These are phyloP conservation scores for Trissolcus basalis DNA, from an alignment of 1,140 invertebrate species.

Conservation along the genomic window DNA sequence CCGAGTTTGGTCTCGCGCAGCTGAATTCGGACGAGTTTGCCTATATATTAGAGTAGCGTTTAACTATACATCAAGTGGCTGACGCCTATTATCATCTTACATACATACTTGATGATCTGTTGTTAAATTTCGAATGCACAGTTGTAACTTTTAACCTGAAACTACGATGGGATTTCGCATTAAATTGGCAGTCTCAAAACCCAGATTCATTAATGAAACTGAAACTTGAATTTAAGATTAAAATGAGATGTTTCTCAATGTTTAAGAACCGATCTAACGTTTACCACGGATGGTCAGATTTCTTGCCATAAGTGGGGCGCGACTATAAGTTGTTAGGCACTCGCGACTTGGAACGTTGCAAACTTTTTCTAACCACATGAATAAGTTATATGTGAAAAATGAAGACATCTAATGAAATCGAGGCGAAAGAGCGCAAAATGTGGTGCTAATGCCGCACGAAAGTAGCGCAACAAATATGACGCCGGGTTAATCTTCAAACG, in stretches of 20 bases:
- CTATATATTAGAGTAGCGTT: constrained; percentile 27
- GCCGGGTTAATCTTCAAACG: constrained; percentile 27
- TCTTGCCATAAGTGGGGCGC: constrained; percentile 29
- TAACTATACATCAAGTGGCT: constrained; percentile 28
- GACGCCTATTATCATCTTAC: constrained; percentile 24
- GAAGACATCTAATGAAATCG: constrained; percentile 10
- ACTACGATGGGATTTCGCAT: too few relatives aligned
- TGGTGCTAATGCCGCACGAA: constrained; percentile 22
- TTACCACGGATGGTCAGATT: too few relatives aligned
- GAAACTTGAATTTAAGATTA: too few relatives aligned
- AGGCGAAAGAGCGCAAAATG: constrained; percentile 15
- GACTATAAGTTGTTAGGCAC: constrained; percentile 24
- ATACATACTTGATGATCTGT: constrained; percentile 6
- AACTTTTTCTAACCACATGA: constrained; percentile 24
- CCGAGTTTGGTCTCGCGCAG: constrained; percentile 36
- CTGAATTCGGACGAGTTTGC: constrained; percentile 34
- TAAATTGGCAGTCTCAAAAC: too few relatives aligned
- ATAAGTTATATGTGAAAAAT: constrained; percentile 40
- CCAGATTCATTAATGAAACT: too few relatives aligned
- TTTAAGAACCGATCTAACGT: too few relatives aligned
- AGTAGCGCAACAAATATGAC: constrained; percentile 23
- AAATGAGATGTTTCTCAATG: too few relatives aligned
- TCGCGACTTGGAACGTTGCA: constrained; percentile 23
- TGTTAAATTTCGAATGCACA: constrained; percentile 16
- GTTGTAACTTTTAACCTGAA: too few relatives aligned